phyloP scores from a whole-genome alignment of 2,888 invertebrate genomes.

The Lasioglossum malachurum region DNA sequence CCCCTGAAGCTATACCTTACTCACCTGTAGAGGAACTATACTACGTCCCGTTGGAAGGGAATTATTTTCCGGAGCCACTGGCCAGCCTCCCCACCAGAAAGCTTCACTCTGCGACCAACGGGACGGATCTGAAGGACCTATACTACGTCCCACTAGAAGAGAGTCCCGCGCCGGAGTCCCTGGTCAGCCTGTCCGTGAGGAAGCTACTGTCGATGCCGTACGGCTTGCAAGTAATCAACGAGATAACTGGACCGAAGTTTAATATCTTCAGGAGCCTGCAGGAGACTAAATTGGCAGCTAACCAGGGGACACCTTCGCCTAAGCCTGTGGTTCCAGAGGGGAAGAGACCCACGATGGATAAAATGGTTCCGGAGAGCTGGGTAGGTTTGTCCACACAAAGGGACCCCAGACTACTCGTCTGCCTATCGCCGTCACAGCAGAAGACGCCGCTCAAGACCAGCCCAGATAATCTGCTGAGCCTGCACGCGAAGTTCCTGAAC shows the following conservation, averaged over 20 bases:
- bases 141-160: slow-evolving; percentile 66
- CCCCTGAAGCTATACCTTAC: slow-evolving; percentile 69
- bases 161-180: slow-evolving; percentile 84
- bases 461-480: slow-evolving; percentile 88
- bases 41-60: slow-evolving; percentile 62
- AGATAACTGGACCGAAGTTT: slow-evolving; percentile 74
- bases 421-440: slow-evolving; percentile 91
- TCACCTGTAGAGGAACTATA: slow-evolving; percentile 68
- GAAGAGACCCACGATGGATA: slow-evolving; percentile 34
- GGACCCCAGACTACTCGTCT: slow-evolving; percentile 88
- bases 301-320: slow-evolving; percentile 16
- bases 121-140: slow-evolving; percentile 52
- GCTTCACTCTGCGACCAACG: too few relatives aligned
- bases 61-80: too few relatives aligned
- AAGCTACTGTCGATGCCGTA: slow-evolving; percentile 89
- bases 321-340: slow-evolving; percentile 64
- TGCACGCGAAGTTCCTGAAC: slow-evolving; percentile 90
- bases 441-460: slow-evolving; percentile 86
- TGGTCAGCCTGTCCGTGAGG: slow-evolving; percentile 89
- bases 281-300: slow-evolving; percentile 48
- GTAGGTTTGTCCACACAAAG: slow-evolving; percentile 87
- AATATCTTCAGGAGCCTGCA: slow-evolving; percentile 75
- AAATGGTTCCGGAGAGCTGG: slow-evolving; percentile 83
- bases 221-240: slow-evolving; percentile 87
- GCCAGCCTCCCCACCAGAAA: too few relatives aligned